Conservation (phyloP, 2,888 invertebrate species). For the Leptura quadrifasciata region DNA sequence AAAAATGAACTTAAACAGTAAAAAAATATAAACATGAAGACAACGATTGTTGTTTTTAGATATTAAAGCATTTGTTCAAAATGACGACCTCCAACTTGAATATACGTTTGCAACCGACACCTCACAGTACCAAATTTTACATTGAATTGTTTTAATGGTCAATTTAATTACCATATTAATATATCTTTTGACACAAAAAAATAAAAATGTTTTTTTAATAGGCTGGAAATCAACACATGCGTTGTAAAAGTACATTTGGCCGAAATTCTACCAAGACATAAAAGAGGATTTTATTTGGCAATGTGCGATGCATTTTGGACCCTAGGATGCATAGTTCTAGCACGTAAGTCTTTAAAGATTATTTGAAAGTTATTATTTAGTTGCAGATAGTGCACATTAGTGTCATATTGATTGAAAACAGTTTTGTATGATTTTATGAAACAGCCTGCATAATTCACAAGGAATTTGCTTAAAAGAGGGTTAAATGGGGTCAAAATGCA, state of each 20-base stretch:
- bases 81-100: too few species aligned
- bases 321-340: conserved; percentile 66
- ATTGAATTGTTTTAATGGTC: not conserved
- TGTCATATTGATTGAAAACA: too few species aligned
- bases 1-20: too few species aligned
- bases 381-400: too few species aligned
- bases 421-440: too few species aligned
- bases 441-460: too few species aligned
- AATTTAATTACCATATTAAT: not conserved
- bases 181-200: not conserved
- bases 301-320: conserved; percentile 71
- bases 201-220: conserved; percentile 56
- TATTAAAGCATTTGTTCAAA: too few species aligned
- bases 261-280: conserved; percentile 71
- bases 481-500: too few species aligned
- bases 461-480: too few species aligned
- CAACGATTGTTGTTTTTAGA: too few species aligned
- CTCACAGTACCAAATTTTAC: not conserved
- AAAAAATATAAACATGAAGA: too few species aligned
- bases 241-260: conserved; percentile 70
- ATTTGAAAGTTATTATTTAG: not conserved
- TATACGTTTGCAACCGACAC: too few species aligned
- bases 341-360: conserved; percentile 58
- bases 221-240: conserved; percentile 69
- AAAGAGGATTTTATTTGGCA: conserved; percentile 69